Conservation (phyloP, 2,113 vertebrate genomes). For the Larimichthys polyactis region DNA sequence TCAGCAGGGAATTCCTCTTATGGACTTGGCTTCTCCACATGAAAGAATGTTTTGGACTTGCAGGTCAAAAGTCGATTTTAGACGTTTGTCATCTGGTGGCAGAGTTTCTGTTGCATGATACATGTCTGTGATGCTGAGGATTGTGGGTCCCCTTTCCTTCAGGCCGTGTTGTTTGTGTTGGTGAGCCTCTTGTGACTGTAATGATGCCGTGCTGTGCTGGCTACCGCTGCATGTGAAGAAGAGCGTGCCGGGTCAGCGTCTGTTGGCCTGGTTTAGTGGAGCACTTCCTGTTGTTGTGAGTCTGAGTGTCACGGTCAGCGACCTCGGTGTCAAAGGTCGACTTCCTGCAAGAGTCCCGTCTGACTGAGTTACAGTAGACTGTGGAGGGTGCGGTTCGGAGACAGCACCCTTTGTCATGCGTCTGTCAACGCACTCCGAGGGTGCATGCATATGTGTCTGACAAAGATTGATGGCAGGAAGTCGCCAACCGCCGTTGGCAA, state of each 20-base stretch:
- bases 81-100: slow-evolving; percentile 22
- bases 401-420: slow-evolving; percentile 1
- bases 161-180: background rate
- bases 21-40: slow-evolving; percentile 17
- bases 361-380: slow-evolving; percentile 34
- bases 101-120: background rate
- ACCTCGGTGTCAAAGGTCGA: slow-evolving; percentile 53
- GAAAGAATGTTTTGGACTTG: slow-evolving; percentile 36
- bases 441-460: background rate
- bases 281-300: slow-evolving; percentile 66
- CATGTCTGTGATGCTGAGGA: too few species aligned
- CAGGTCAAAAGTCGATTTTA: slow-evolving; percentile 53
- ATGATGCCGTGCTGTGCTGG: slow-evolving; percentile 7
- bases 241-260: slow-evolving; percentile 46
- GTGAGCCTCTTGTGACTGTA: background rate
- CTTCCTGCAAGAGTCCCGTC: slow-evolving; percentile 29
- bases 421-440: slow-evolving; percentile 31
- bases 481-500: background rate
- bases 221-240: slow-evolving; percentile 9
- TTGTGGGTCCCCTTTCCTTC: too few species aligned
- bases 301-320: slow-evolving; percentile 61
- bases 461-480: slow-evolving; percentile 59
- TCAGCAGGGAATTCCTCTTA: slow-evolving; percentile 45
- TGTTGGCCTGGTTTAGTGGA: slow-evolving; percentile 49
- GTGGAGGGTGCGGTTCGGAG: background rate